phyloP scores from a whole-genome alignment of 2,888 invertebrate species.

The Stomorhina lunata region DNA sequence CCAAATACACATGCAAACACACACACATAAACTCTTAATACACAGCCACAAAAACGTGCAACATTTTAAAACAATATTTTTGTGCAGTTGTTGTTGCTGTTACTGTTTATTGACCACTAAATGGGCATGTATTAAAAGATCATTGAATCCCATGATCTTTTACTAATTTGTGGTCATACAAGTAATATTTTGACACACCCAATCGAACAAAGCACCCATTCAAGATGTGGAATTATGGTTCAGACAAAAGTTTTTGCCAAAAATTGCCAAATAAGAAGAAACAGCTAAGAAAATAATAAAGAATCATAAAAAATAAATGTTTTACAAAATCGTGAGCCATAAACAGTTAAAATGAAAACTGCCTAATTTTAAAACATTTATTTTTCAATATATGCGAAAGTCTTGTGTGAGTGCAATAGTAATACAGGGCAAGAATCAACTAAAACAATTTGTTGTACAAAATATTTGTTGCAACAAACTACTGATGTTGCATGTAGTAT shows the following conservation, averaged over 20 bases:
- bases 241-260: neutral
- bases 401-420: neutral
- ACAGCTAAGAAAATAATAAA: neutral
- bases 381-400: neutral
- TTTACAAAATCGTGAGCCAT: constrained; percentile 61
- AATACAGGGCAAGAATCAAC: neutral
- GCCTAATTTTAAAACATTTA: constrained; percentile 1
- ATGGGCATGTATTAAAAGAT: constrained; percentile 38
- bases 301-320: constrained; percentile 45
- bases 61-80: neutral
- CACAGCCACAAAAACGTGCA: neutral
- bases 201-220: neutral
- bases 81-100: neutral
- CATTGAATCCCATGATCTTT: constrained; percentile 48
- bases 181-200: constrained; percentile 50
- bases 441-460: constrained; percentile 28
- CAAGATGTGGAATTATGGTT: constrained; percentile 6
- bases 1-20: neutral
- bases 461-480: constrained; percentile 34
- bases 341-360: constrained; percentile 48
- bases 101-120: constrained; percentile 39
- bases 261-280: neutral
- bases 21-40: neutral
- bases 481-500: constrained; percentile 9
- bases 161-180: constrained; percentile 61